Evolutionary conservation across 2,113 vertebrate species (phyloP), one percentile per base, ranked within the genome.

Genomic region (Rhinichthys klamathensis): DNA sequence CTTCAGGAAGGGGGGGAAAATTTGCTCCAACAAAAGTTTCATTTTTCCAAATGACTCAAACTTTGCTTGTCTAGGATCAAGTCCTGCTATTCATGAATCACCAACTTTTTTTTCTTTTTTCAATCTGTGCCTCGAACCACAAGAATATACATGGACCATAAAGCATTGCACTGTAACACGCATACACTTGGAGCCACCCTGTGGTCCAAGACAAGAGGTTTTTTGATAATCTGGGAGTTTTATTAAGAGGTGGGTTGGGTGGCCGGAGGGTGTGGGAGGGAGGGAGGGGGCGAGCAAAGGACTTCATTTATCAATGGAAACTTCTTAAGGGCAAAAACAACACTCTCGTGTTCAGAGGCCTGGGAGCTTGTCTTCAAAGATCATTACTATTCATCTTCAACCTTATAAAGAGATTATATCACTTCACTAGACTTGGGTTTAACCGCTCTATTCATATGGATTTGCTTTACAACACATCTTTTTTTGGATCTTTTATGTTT

Each of bases 151-250:
- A 90, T 89, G 87, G 90, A 81, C 88, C 91, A 35, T 86, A 85
- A 90, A 92, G 87, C 93, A 90, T 80, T 84, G 84, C 88, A 93
- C 87, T 88, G 90, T 25, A 49, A 84, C 72, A 63, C 27, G 56
- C 76, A 80, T 8, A 65, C 32, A 38, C 38, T 32, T 5, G 3
- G 16, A n/a, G 21, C 25, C 44, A 18, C 89, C 80, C 88, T 90
- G 91, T 91, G 83, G 92, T 89, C 89, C 90, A 91, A 94, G 91
- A 95, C 95, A 95, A 95, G 94, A 94, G 93, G 92, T 94, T 95
- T 94, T 94, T 95, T 95, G 95, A 95, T 95, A 94, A 93, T 92
- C 89, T 88, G 91, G 93, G 93, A 94, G 94, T 95, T 95, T 95
- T 94, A 95, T 95, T 94, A 94, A 94, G 92, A 90, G 87, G 93